These are phyloP conservation scores for Pseudomyrmex gracilis DNA, from an alignment of 1,140 invertebrate genomes.

Conservation along the genomic window DNA sequence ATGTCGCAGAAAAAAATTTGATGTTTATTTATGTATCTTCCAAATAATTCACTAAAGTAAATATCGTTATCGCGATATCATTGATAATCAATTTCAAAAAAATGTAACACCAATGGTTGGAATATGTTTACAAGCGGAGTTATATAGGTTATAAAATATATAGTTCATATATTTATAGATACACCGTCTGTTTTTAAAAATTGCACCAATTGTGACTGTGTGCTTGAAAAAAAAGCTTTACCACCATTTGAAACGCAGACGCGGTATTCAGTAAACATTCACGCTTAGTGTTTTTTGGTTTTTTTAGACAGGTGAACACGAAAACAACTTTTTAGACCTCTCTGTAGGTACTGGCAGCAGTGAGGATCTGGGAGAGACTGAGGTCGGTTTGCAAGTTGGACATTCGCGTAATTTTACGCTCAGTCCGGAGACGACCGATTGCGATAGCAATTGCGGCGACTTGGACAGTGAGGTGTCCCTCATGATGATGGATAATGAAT, in stretches of 20 bases:
- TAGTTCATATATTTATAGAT: constrained; percentile 34
- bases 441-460: constrained; percentile 94
- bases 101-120: background rate
- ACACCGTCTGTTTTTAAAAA: background rate
- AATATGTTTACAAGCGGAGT: constrained; percentile 15
- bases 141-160: constrained; percentile 54
- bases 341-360: constrained; percentile 89
- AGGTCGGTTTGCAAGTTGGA: constrained; percentile 88
- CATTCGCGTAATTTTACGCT: constrained; percentile 93
- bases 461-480: constrained; percentile 93
- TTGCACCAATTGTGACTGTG: background rate
- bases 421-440: constrained; percentile 98
- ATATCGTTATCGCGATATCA: background rate
- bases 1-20: background rate
- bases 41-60: background rate
- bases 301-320: constrained; percentile 86
- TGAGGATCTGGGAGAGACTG: constrained; percentile 89
- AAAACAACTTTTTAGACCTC: constrained; percentile 88
- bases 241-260: background rate
- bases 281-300: constrained; percentile 5
- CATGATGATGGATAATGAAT: constrained; percentile 90
- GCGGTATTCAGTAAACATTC: constrained; percentile 14
- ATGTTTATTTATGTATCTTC: background rate
- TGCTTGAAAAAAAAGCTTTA: constrained; percentile 3
- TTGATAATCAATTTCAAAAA: background rate